Conservation (phyloP, 2,888 invertebrate species). For the Epinotia ramella region DNA sequence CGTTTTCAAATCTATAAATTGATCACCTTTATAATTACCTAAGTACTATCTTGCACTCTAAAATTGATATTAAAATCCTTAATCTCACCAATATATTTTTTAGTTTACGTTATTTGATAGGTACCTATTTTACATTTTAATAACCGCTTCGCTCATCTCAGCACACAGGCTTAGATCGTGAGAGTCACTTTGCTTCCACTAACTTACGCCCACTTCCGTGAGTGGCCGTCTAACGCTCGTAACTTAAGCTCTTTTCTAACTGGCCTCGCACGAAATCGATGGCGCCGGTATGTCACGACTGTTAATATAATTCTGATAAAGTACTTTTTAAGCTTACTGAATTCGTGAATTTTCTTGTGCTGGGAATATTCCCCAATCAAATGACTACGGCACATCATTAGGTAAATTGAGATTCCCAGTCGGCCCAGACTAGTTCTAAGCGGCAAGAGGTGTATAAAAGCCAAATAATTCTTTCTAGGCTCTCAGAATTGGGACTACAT, state of each 20-base stretch:
- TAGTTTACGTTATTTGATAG: no score
- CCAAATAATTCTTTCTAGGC: no score
- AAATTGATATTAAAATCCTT: no score
- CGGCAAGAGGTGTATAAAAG: no score
- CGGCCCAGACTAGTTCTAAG: no score
- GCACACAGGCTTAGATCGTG: constrained; percentile 39
- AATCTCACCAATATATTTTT: no score
- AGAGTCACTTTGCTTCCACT: constrained; percentile 49
- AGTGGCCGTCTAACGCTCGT: constrained; percentile 51
- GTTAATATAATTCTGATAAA: constrained; percentile 27
- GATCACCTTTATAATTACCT: no score
- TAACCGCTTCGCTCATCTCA: constrained; percentile 14
- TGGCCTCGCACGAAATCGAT: constrained; percentile 61
- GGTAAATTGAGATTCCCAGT: neutral
- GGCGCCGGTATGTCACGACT: constrained; percentile 28
- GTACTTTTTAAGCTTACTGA: constrained; percentile 8
- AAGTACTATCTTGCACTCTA: no score
- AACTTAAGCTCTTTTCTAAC: constrained; percentile 51
- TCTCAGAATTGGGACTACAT: no score
- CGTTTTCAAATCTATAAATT: no score
- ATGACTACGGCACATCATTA: neutral
- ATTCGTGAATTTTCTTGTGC: neutral
- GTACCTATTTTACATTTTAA: neutral
- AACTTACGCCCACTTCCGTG: constrained; percentile 57
- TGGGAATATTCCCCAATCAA: neutral